Percentiles rank a stretch among this genome's conserved stretches.
Conservation (phyloP, 35 echinoderm and acorn worm species). For the Ophioderma brevispina region DNA sequence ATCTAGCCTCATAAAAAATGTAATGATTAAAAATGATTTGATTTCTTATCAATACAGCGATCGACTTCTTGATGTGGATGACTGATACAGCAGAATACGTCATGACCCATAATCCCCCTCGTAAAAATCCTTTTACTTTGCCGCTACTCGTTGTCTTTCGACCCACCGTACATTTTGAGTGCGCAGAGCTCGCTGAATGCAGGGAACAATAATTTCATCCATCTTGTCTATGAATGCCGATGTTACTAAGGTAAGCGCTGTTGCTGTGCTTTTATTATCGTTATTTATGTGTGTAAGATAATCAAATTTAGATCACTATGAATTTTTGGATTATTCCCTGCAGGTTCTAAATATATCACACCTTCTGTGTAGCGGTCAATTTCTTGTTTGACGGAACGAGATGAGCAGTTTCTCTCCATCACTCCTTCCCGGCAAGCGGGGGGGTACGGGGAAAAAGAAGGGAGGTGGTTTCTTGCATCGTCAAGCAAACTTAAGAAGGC, state of each 20-base stretch:
- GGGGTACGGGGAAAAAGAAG: conserved; percentile 88
- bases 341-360: neutral
- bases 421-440: conserved; percentile 71
- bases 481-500: conserved; percentile 92
- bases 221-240: conserved; percentile 10
- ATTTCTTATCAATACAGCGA: no score
- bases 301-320: neutral
- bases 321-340: neutral
- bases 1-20: no score
- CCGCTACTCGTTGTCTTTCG: neutral
- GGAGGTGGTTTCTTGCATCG: conserved; percentile 92
- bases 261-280: neutral
- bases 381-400: neutral
- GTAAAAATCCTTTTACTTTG: neutral
- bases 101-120: neutral
- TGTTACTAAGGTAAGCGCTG: neutral
- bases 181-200: neutral
- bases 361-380: neutral
- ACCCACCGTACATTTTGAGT: neutral
- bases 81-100: neutral
- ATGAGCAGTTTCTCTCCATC: conserved; percentile 93
- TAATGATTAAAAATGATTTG: no score
- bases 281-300: neutral
- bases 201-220: neutral
- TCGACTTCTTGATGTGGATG: no score